A percentile compares a stretch with the other conserved stretches of the same genome.
Evolutionary conservation across 2,888 invertebrate species (phyloP).

Genomic region (Drosophila borealis): DNA sequence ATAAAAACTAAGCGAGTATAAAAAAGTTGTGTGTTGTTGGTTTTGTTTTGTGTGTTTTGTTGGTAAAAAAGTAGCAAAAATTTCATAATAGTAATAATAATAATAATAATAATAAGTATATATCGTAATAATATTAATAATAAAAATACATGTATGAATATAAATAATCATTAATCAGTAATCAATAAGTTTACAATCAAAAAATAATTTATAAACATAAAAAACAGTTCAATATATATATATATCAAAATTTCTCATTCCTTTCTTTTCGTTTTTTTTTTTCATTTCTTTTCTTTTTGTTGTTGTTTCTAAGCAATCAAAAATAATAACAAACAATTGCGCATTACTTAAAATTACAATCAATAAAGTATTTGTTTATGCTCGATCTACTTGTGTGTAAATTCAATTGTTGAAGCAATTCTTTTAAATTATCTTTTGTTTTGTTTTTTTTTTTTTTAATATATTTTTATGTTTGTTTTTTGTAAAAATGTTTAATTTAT

Average conservation of each 20-base stretch:
- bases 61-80: conserved; percentile 68
- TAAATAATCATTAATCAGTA: conserved; percentile 77
- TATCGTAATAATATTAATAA: conserved; percentile 42
- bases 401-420: conserved; percentile 33
- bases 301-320: conserved; percentile 46
- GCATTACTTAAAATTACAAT: conserved; percentile 68
- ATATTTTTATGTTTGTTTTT: conserved; percentile 8
- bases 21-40: conserved; percentile 66
- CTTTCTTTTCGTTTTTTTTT: conserved; percentile 6
- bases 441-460: conserved; percentile 10
- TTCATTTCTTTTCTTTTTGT: conserved; percentile 14
- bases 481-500: conserved; percentile 1
- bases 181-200: conserved; percentile 74
- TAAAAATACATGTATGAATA: conserved; percentile 59
- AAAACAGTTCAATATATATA: conserved; percentile 75
- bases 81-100: conserved; percentile 54
- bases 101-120: conserved; percentile 43
- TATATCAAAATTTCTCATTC: conserved; percentile 42
- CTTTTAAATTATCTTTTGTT: conserved; percentile 28
- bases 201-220: conserved; percentile 79
- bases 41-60: conserved; percentile 35
- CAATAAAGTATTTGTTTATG: conserved; percentile 51
- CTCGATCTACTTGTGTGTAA: conserved; percentile 39
- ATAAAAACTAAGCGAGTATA: conserved; percentile 78
- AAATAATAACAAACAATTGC: conserved; percentile 75